These are phyloP conservation scores for Axinella damicornis DNA, from an alignment of 37 sponge, comb jelly and placozoan genomes.

Conservation along the genomic window DNA sequence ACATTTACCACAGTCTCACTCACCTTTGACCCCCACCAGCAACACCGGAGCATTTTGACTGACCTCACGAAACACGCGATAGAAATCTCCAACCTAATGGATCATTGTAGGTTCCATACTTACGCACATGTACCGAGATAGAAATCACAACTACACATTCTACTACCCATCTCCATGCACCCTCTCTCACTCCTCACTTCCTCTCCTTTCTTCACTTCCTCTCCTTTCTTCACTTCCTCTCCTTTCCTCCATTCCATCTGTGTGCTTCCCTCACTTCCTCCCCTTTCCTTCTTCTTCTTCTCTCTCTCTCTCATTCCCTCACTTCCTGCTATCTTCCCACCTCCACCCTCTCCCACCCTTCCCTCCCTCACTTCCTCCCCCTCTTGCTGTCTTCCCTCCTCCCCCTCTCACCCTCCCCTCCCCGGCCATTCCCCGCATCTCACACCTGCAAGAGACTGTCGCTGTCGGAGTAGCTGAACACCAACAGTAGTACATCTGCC, in stretches of 20 bases:
- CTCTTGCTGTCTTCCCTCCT: too few species aligned
- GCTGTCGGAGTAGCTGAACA: slow-evolving; percentile 78
- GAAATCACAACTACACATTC: too few species aligned
- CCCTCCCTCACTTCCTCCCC: too few species aligned
- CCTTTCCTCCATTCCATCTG: not conserved
- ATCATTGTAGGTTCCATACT: too few species aligned
- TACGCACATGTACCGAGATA: too few species aligned
- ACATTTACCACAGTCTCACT: too few species aligned
- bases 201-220: not conserved
- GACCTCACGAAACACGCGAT: slow-evolving; percentile 27
- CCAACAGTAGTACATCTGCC: slow-evolving; percentile 84
- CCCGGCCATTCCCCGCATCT: not conserved
- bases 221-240: too few species aligned
- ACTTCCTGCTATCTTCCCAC: not conserved
- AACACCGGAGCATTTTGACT: slow-evolving; percentile 64
- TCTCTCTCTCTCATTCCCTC: not conserved
- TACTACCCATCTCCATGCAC: too few species aligned
- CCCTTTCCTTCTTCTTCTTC: not conserved
- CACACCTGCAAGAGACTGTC: slow-evolving; percentile 44
- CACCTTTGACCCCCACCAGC: slow-evolving; percentile 76
- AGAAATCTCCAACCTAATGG: slow-evolving; percentile 35
- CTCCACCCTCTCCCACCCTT: not conserved
- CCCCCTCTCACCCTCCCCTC: too few species aligned
- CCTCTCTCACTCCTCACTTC: not conserved
- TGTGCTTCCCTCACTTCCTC: not conserved